These are phyloP conservation scores for Ammospiza caudacuta DNA, from an alignment of 2,113 vertebrate species.

Conservation along the genomic window DNA sequence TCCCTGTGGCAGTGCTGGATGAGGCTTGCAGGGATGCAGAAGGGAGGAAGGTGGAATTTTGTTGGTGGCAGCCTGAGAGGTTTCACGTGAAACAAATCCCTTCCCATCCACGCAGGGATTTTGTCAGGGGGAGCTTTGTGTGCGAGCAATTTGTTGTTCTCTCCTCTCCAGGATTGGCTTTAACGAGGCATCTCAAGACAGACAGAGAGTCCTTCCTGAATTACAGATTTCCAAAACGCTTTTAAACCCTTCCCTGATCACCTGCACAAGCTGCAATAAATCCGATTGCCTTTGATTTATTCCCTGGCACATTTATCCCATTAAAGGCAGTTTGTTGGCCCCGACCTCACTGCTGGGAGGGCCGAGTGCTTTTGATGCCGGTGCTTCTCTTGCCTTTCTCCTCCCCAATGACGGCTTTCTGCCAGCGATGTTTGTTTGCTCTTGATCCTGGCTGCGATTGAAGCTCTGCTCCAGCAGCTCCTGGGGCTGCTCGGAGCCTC, in stretches of 20 bases:
- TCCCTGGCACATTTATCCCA: neutral
- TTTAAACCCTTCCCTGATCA: neutral
- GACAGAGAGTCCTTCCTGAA: neutral
- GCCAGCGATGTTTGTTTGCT: neutral
- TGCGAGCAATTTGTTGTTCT: neutral
- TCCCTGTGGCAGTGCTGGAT: neutral
- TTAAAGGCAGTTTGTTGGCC: neutral
- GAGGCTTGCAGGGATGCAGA: neutral
- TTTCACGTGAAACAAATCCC: rapidly evolving
- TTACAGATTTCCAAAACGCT: neutral
- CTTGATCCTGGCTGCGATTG: neutral
- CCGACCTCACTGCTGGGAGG: neutral
- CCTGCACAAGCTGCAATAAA: neutral
- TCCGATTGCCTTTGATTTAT: neutral
- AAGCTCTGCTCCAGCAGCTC: neutral
- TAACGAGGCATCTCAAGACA: neutral
- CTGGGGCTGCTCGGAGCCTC: too few relatives aligned
- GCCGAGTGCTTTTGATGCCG: neutral
- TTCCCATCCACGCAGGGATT: neutral
- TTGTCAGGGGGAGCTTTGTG: neutral
- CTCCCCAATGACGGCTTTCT: conserved; percentile 29
- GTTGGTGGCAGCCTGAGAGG: neutral
- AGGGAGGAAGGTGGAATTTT: neutral
- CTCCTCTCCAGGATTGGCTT: neutral
- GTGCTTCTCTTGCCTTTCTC: neutral